Evolutionary conservation across 2,797 vertebrate species (phyloP).

Genomic region (Leucoraja ocellata): DNA sequence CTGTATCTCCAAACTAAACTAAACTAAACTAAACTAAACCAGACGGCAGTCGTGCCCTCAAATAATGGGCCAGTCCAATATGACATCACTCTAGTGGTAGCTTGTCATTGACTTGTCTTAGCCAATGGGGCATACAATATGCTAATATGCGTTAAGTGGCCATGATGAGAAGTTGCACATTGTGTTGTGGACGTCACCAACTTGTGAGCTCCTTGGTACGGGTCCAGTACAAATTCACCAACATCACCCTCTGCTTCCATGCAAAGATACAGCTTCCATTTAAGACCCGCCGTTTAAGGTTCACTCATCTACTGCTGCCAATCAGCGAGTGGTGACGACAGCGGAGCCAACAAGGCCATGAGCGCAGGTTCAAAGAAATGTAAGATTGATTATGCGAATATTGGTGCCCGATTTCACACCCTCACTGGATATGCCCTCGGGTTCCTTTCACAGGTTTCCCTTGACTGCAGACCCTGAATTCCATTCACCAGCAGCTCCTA

Average conservation of each 20-base stretch:
- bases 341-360: slow-evolving; percentile 7
- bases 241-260: neutral
- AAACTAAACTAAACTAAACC: no score
- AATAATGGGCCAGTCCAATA: neutral
- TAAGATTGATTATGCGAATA: slow-evolving; percentile 1
- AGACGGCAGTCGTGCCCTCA: neutral
- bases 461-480: neutral
- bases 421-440: neutral
- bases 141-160: neutral
- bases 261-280: no score
- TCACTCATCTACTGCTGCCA: neutral
- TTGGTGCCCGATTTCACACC: neutral
- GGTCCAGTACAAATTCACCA: neutral
- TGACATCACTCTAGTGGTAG: slow-evolving; percentile 1
- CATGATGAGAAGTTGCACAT: neutral
- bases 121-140: neutral
- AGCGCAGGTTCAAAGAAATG: neutral
- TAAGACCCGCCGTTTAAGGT: neutral
- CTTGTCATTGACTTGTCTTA: neutral
- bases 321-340: neutral
- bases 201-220: neutral
- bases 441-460: neutral
- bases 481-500: neutral
- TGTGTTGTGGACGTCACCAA: neutral
- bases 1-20: no score